Percentiles rank a stretch among this genome's conserved stretches.
phyloP scores from a whole-genome alignment of 1,140 invertebrate species.

The Brachionus plicatilis region DNA sequence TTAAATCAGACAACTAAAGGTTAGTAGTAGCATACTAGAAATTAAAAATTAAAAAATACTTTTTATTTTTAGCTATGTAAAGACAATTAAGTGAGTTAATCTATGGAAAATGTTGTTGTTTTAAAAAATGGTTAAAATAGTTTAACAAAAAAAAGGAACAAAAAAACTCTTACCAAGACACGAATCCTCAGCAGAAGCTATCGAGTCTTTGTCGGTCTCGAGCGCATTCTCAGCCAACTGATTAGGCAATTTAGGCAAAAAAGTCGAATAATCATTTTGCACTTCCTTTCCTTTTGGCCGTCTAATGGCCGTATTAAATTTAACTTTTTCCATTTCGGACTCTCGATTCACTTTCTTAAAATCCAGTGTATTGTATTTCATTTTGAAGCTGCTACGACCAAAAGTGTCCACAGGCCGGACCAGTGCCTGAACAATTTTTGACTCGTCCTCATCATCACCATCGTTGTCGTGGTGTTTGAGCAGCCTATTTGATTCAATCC shows the following conservation, averaged over 20 bases:
- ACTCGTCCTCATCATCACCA: not conserved
- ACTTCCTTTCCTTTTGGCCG: not conserved
- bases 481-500: not conserved
- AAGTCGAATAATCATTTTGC: not conserved
- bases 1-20: not conserved
- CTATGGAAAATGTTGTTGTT: not conserved
- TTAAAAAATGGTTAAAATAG: not conserved
- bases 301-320: slow-evolving; percentile 4
- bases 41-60: not conserved
- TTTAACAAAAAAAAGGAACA: not conserved
- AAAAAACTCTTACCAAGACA: not conserved
- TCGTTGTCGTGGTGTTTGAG: not conserved
- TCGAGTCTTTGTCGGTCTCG: not conserved
- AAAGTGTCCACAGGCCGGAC: not conserved
- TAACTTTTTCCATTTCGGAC: not conserved
- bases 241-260: not conserved
- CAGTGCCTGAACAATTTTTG: not conserved
- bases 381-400: slow-evolving; percentile 19
- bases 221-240: not conserved
- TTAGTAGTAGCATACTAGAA: not conserved
- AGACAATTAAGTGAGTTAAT: not conserved
- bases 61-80: not conserved
- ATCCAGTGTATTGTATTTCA: not conserved
- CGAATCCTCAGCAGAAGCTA: not conserved
- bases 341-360: not conserved